These are phyloP conservation scores for Odontomyia ornata DNA, from an alignment of 2,888 invertebrate species.

Conservation along the genomic window DNA sequence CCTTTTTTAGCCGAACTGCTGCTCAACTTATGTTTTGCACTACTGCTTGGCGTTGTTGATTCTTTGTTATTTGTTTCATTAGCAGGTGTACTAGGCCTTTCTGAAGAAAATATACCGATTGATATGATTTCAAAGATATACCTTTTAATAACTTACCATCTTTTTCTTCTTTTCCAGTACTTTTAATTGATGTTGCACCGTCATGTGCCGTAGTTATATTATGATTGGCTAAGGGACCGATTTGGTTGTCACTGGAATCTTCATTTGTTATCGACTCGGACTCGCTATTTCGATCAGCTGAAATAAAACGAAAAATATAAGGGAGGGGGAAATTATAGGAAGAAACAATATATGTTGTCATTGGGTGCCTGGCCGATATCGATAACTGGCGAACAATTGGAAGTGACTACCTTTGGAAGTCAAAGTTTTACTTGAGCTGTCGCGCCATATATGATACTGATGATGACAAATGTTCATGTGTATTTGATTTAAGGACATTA, in stretches of 20 bases:
- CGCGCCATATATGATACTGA: no score
- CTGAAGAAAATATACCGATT: slow-evolving; percentile 20
- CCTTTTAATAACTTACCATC: slow-evolving; percentile 53
- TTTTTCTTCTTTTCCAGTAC: slow-evolving; percentile 61
- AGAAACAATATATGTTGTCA: no score
- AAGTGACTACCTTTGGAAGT: no score
- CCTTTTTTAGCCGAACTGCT: slow-evolving; percentile 69
- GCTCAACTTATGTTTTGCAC: slow-evolving; percentile 67
- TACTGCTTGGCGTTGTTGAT: slow-evolving; percentile 56
- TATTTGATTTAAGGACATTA: no score
- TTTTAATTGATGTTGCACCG: slow-evolving; percentile 56
- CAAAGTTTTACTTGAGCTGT: no score
- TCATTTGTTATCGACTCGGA: slow-evolving; percentile 86
- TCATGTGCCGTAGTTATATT: slow-evolving; percentile 62
- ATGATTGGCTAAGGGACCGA: slow-evolving; percentile 65
- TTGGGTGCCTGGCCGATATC: no score
- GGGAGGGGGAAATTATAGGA: no score
- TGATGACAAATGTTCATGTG: no score
- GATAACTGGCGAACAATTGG: no score
- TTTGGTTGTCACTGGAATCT: slow-evolving; percentile 76
- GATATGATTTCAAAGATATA: neutral
- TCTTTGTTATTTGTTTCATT: slow-evolving; percentile 58
- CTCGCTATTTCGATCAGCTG: slow-evolving; percentile 86
- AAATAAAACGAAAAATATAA: neutral
- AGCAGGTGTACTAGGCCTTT: slow-evolving; percentile 56